Percentiles rank a stretch among this genome's conserved stretches.
Evolutionary conservation across 2,888 invertebrate genomes (phyloP).

Genomic region (Chironomus riparius): DNA sequence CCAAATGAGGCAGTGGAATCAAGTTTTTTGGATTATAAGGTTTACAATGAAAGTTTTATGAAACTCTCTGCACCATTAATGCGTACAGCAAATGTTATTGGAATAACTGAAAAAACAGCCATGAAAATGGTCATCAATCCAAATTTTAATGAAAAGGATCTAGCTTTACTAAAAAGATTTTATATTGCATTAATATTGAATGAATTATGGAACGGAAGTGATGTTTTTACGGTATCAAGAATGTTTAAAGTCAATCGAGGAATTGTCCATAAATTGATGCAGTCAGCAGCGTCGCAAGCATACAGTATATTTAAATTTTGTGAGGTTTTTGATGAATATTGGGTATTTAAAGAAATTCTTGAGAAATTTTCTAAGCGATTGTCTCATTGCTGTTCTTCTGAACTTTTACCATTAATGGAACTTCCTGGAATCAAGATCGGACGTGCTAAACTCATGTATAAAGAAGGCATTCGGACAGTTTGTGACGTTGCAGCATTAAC

Average conservation of each 20-base stretch:
- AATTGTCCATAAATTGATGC: constrained; percentile 65
- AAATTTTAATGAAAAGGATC: constrained; percentile 47
- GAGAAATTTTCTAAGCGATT: constrained; percentile 62
- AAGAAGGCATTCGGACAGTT: constrained; percentile 71
- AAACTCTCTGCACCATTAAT: constrained; percentile 20
- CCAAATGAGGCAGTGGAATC: constrained; percentile 59
- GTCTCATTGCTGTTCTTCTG: constrained; percentile 70
- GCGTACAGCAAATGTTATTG: constrained; percentile 59
- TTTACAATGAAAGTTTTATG: not conserved
- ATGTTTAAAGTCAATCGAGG: constrained; percentile 70
- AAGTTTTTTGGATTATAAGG: constrained; percentile 42
- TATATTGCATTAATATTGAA: constrained; percentile 78
- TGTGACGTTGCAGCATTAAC: constrained; percentile 67
- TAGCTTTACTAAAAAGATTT: constrained; percentile 61
- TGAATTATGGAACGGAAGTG: constrained; percentile 62
- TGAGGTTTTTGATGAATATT: constrained; percentile 67
- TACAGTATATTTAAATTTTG: constrained; percentile 71
- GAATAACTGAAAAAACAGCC: constrained; percentile 66
- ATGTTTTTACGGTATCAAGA: constrained; percentile 58
- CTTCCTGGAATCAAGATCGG: constrained; percentile 81
- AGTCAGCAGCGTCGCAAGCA: constrained; percentile 61
- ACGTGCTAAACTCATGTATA: constrained; percentile 67
- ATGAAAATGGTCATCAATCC: constrained; percentile 59
- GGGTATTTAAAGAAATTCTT: constrained; percentile 72
- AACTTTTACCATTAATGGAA: constrained; percentile 74